These are phyloP conservation scores for Druon quercuslanigerum DNA, from an alignment of 1,140 invertebrate species.

Conservation along the genomic window DNA sequence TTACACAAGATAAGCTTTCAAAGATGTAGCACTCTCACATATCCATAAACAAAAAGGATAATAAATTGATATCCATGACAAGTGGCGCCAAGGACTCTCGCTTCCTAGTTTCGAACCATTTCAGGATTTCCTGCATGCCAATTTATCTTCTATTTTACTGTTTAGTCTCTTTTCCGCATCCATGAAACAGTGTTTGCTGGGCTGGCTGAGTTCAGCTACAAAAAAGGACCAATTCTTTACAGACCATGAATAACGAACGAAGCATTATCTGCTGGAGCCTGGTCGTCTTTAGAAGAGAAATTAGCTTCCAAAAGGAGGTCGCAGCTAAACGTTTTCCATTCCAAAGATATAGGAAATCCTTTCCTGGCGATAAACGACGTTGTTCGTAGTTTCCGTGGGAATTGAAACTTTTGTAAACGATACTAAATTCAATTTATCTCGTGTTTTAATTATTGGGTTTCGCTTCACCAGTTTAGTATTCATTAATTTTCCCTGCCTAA, in stretches of 20 bases:
- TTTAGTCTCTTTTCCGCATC: not conserved
- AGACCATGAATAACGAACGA: no score
- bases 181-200: not conserved
- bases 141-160: conserved; percentile 2
- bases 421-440: conserved; percentile 13
- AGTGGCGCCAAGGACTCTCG: not conserved
- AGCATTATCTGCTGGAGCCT: not conserved
- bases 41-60: not conserved
- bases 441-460: conserved; percentile 11
- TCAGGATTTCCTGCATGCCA: not conserved
- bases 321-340: conserved; percentile 22
- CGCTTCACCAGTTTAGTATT: not conserved
- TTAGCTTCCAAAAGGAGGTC: conserved; percentile 17
- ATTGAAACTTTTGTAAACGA: conserved; percentile 24
- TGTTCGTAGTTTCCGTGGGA: not conserved
- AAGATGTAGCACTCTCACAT: not conserved
- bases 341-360: conserved; percentile 8
- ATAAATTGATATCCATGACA: conserved; percentile 9
- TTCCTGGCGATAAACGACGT: conserved; percentile 9
- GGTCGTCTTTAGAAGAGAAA: not conserved
- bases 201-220: not conserved
- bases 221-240: not conserved
- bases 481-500: not conserved
- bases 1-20: conserved; percentile 29
- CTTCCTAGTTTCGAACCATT: not conserved